Conservation (phyloP, 1,140 invertebrate species). For the Drosophila auraria region DNA sequence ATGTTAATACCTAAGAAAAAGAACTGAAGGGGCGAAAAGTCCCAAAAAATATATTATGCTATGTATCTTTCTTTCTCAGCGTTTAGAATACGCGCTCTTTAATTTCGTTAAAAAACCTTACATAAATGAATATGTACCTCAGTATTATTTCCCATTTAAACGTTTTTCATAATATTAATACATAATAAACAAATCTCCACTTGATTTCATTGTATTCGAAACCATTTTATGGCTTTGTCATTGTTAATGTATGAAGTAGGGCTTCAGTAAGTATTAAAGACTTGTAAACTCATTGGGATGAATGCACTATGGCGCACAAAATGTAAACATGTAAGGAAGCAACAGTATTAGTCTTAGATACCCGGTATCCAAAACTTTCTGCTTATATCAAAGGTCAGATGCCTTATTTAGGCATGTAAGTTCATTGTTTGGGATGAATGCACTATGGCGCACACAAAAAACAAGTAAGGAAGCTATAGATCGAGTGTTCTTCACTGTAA, state of each 20-base stretch:
- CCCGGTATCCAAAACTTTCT: too few relatives aligned
- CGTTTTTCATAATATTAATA: neutral
- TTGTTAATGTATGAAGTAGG: neutral
- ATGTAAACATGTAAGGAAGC: too few relatives aligned
- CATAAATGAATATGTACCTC: constrained; percentile 43
- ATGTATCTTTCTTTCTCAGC: neutral
- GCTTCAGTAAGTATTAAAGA: neutral
- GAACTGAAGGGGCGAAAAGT: neutral
- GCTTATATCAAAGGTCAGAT: too few relatives aligned
- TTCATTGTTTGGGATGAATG: too few relatives aligned
- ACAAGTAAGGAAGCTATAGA: too few relatives aligned
- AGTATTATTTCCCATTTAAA: constrained; percentile 8
- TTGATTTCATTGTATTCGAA: neutral
- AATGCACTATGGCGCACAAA: too few relatives aligned
- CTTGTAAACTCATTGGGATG: too few relatives aligned
- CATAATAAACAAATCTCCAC: neutral
- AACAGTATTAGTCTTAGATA: too few relatives aligned
- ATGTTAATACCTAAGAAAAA: constrained; percentile 30
- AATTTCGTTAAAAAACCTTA: constrained; percentile 8
- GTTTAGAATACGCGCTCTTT: constrained; percentile 22
- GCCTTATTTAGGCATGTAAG: too few relatives aligned
- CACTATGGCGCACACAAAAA: too few relatives aligned
- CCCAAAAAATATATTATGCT: neutral
- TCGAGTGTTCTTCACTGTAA: too few relatives aligned
- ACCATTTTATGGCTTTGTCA: too few relatives aligned